phyloP scores from a whole-genome alignment of 1,140 invertebrate species.

The Notospermus geniculatus region DNA sequence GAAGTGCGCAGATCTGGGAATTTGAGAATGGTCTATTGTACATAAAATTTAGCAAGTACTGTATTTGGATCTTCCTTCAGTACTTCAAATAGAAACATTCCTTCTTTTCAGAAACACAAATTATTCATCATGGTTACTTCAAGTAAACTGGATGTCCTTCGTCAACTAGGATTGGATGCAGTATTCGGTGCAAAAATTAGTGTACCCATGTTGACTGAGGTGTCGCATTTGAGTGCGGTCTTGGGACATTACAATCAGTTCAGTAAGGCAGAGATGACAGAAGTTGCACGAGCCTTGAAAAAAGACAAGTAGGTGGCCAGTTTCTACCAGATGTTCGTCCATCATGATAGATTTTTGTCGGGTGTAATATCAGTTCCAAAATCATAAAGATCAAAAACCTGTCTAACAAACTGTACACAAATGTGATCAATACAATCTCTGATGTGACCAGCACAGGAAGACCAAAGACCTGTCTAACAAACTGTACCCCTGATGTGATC shows the following conservation, averaged over 20 bases:
- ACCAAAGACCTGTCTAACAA: not conserved
- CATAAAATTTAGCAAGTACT: no score
- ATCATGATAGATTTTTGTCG: not conserved
- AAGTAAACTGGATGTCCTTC: conserved; percentile 84
- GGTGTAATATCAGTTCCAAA: no score
- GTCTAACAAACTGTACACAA: no score
- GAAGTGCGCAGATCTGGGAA: no score
- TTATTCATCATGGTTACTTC: conserved; percentile 89
- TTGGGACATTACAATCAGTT: conserved; percentile 85
- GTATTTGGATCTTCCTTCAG: not conserved
- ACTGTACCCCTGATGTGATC: not conserved
- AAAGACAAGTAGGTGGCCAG: conserved; percentile 60
- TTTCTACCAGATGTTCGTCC: no score
- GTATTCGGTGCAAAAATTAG: conserved; percentile 87
- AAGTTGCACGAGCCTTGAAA: conserved; percentile 72
- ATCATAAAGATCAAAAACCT: no score
- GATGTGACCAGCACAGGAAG: no score
- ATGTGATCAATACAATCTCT: no score
- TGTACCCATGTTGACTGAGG: conserved; percentile 82
- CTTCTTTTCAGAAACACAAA: conserved; percentile 68
- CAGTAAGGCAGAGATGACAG: conserved; percentile 71
- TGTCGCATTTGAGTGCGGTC: conserved; percentile 81
- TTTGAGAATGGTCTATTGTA: no score
- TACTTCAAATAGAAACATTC: not conserved
- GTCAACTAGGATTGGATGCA: conserved; percentile 91